Base-by-base conservation (phyloP, 2,113 vertebrate species). In the Platycercus adscitus region DNA sequence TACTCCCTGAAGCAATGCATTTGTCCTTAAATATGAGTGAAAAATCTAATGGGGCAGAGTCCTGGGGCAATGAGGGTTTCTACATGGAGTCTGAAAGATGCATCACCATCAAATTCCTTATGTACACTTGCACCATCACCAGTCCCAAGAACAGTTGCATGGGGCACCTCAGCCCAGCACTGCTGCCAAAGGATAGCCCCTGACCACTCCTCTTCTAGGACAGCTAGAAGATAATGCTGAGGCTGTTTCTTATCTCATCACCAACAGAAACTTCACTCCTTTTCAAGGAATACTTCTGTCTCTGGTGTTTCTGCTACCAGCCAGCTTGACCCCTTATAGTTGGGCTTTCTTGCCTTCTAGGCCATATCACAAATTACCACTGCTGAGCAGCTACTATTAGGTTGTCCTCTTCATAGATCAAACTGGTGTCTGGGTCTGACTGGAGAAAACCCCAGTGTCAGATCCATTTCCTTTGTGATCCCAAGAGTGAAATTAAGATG, bases 1-100 rank as follows among this genome's bases (percentile, higher is more conserved):
- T 49, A 69, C 7, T 20, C 35, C 13, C 77, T 2, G 1, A 58
- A 14, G 10, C 4, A 3, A 72, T 3, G 8, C 0, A 2, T 49
- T 83, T 76, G 24, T 44, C 3, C 43, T 69, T 46, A 43, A 81
- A 55, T 31, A 60, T 16, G 31, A 50, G 60, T 64, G 7, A 81
- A 86, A 52, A 71, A 26, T 3, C 8, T 71, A 41, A 64, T 56
- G 11, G 23, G 8, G 31, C 24, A 71, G 47, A 63, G 9, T 86
- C 21, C 9, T 63, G 29, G 4, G 7, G 16, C 18, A 86, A 35
- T 2, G 4, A 52, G 17, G 1, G 1, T 3, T 83, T 66, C 66
- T 53, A 39, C 16, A 39, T 6, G 7, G 7, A 52, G 2, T 76
- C n/a, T 86, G 31, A 58, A 91, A 63, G 21, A 15, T n/a, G 29